phyloP scores from a whole-genome alignment of 2,797 vertebrate species.

The Melanotaenia trifasciata region DNA sequence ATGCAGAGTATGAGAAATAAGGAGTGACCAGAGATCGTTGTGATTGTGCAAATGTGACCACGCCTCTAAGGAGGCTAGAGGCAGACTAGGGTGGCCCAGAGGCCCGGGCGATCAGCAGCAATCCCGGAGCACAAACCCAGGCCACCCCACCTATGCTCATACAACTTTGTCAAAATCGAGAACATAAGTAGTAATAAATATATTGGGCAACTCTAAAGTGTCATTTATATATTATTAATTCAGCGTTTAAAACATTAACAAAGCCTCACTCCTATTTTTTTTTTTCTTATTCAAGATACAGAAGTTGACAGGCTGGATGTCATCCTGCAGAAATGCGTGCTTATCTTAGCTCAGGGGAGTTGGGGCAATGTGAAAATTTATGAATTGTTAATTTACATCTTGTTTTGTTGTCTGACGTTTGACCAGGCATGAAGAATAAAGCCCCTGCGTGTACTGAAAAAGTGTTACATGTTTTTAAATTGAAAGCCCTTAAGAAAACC shows the following conservation, averaged over 20 bases:
- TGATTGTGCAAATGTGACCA: too few species aligned
- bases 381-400: conserved; percentile 51
- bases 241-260: conserved; percentile 36
- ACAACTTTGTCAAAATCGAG: conserved; percentile 13
- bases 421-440: conserved; percentile 32
- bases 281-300: conserved; percentile 28
- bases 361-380: conserved; percentile 12
- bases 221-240: conserved; percentile 53
- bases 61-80: too few species aligned
- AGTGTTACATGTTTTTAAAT: conserved; percentile 31
- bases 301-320: background rate
- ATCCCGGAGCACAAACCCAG: too few species aligned
- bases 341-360: conserved; percentile 29
- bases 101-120: too few species aligned
- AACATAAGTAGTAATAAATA: conserved; percentile 12
- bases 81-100: too few species aligned
- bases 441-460: conserved; percentile 11
- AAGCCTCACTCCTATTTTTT: conserved; percentile 24
- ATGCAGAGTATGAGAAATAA: too few species aligned
- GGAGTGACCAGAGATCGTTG: too few species aligned
- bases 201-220: conserved; percentile 11
- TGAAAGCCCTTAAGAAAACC: conserved; percentile 40
- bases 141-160: too few species aligned
- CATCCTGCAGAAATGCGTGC: conserved; percentile 14
- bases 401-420: conserved; percentile 43